phyloP scores from a whole-genome alignment of 2,113 vertebrate genomes.

The Rhizomys pruinosus region DNA sequence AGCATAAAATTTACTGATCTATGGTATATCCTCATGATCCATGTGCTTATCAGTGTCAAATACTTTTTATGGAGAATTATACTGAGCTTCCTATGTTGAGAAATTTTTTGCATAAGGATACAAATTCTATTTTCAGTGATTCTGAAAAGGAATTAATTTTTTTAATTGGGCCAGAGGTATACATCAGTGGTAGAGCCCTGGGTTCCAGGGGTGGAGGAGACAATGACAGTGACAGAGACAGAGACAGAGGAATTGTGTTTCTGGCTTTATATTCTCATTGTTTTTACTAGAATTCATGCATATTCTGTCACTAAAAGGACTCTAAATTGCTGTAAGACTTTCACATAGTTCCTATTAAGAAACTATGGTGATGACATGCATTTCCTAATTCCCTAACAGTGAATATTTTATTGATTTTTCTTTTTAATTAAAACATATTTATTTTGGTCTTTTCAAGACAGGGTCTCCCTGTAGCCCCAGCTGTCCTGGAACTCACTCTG shows the following conservation, averaged over 20 bases:
- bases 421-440: constrained; percentile 40
- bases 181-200: no score
- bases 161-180: neutral
- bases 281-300: constrained; percentile 17
- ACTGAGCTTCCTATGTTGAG: neutral
- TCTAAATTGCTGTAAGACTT: neutral
- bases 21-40: neutral
- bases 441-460: no score
- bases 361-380: neutral
- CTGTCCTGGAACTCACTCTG: no score
- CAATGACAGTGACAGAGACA: no score
- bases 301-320: neutral
- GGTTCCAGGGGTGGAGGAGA: no score
- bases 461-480: no score
- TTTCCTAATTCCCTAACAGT: neutral
- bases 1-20: constrained; percentile 44
- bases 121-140: constrained; percentile 34
- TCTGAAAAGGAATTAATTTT: constrained; percentile 29
- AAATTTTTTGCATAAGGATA: constrained; percentile 37
- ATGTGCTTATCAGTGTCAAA: constrained; percentile 49
- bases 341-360: neutral
- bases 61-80: constrained; percentile 46
- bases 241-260: neutral
- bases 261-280: neutral
- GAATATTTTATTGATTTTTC: neutral